Conservation (phyloP, 2,797 vertebrate genomes). For the Tadarida brasiliensis region DNA sequence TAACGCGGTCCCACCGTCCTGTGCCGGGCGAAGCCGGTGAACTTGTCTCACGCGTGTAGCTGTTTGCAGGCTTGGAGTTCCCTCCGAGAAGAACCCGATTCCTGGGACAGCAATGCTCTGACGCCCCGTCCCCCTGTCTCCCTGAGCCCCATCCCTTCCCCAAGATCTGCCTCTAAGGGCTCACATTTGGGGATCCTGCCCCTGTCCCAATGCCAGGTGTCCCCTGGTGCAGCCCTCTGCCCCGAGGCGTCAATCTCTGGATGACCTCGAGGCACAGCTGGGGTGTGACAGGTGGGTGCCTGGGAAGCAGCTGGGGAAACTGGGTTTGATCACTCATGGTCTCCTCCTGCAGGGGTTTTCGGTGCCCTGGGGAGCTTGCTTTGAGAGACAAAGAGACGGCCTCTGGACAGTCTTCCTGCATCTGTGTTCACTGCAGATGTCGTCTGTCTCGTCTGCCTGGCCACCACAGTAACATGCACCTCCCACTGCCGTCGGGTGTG, state of each 20-base stretch:
- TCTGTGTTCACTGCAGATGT: not conserved
- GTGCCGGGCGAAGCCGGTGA: not conserved
- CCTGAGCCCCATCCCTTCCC: not conserved
- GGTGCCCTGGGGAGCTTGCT: not conserved
- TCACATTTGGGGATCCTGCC: not conserved
- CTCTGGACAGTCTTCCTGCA: not conserved
- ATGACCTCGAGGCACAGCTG: not conserved
- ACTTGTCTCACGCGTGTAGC: not conserved
- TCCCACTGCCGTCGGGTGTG: not conserved
- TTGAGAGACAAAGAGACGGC: not conserved
- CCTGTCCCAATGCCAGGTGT: no score
- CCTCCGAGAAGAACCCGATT: not conserved
- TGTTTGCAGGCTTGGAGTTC: not conserved
- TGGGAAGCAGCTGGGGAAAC: not conserved
- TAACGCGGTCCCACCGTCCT: rapidly evolving
- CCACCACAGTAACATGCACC: not conserved
- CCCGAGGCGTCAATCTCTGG: not conserved
- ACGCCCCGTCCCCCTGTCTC: not conserved
- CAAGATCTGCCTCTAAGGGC: not conserved
- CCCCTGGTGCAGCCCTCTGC: not conserved
- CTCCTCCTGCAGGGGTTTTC: not conserved
- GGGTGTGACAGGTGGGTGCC: not conserved
- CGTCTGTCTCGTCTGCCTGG: not conserved
- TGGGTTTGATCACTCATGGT: not conserved
- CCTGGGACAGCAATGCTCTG: not conserved